Conservation (phyloP, 1,140 invertebrate species). For the Micrasema longulum region DNA sequence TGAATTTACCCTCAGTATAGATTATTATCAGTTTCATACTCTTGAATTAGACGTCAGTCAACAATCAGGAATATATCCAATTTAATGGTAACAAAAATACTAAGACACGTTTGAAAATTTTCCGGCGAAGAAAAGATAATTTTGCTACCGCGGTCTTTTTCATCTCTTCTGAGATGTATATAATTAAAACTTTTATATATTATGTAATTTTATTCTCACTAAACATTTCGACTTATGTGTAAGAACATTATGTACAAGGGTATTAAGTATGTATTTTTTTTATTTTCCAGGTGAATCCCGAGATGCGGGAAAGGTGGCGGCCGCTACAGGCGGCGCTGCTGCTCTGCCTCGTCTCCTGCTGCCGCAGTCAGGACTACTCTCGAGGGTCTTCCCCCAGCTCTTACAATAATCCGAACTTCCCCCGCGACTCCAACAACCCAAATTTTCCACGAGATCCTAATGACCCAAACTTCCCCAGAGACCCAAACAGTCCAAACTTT, state of each 20-base stretch:
- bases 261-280: background rate
- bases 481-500: slow-evolving; percentile 33
- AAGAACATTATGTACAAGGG: background rate
- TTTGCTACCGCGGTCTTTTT: too few species aligned
- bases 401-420: slow-evolving; percentile 37
- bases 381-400: slow-evolving; percentile 26
- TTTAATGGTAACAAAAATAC: too few species aligned
- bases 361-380: slow-evolving; percentile 28
- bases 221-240: too few species aligned
- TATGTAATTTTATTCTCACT: background rate
- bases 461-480: slow-evolving; percentile 26
- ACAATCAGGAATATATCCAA: too few species aligned
- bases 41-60: too few species aligned
- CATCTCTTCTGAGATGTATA: too few species aligned
- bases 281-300: slow-evolving; percentile 19
- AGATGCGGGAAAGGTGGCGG: slow-evolving; percentile 29
- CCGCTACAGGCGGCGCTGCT: slow-evolving; percentile 22
- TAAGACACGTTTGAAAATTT: too few species aligned
- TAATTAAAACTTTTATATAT: too few species aligned
- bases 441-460: slow-evolving; percentile 31
- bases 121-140: too few species aligned
- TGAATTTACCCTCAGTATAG: too few species aligned
- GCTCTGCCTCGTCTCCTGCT: slow-evolving; percentile 18
- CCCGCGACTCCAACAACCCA: slow-evolving; percentile 45
- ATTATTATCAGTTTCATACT: too few species aligned